phyloP scores from a whole-genome alignment of 1,140 invertebrate species.

The Musca domestica region DNA sequence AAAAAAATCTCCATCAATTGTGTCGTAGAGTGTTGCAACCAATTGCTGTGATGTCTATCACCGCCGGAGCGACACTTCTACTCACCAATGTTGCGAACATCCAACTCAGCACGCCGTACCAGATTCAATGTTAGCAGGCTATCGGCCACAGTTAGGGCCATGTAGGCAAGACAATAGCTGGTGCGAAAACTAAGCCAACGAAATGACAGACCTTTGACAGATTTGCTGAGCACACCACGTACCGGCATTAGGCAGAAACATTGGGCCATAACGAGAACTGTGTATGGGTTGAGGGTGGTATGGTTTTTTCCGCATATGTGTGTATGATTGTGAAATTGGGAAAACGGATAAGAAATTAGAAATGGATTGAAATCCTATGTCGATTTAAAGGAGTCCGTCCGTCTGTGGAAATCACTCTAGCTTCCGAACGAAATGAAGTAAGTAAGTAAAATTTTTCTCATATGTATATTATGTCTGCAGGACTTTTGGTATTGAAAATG shows the following conservation, averaged over 20 bases:
- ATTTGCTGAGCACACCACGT: constrained; percentile 30
- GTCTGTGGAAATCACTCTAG: too few species aligned
- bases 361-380: neutral
- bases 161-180: constrained; percentile 33
- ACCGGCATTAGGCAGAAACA: constrained; percentile 51
- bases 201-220: constrained; percentile 33
- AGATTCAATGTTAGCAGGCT: constrained; percentile 34
- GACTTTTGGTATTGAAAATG: too few species aligned
- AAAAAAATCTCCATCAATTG: too few species aligned
- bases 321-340: neutral
- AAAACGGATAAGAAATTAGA: neutral
- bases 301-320: neutral
- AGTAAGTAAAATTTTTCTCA: too few species aligned
- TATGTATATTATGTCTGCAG: too few species aligned
- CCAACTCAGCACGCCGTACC: constrained; percentile 30
- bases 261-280: constrained; percentile 46
- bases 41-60: neutral
- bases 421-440: too few species aligned
- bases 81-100: constrained; percentile 46
- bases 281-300: neutral
- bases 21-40: neutral
- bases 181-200: constrained; percentile 37
- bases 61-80: neutral
- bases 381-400: too few species aligned
- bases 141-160: constrained; percentile 30